A percentile compares a stretch with the other conserved stretches of the same genome.
Conservation (phyloP, 2,113 vertebrate species). For the Macrotus californicus region DNA sequence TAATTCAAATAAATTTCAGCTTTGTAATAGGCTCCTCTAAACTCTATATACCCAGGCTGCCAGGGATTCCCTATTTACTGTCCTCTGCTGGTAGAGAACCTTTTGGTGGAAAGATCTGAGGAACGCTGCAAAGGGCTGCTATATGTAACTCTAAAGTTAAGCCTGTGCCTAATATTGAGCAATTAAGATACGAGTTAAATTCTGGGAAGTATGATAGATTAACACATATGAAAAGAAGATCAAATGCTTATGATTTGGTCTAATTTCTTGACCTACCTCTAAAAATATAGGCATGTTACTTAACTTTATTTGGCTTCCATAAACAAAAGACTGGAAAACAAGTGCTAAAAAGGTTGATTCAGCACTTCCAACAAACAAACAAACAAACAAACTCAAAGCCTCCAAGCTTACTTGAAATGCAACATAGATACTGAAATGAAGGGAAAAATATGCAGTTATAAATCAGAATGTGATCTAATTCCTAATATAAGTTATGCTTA, state of each 20-base stretch:
- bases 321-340: slow-evolving; percentile 25
- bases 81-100: background rate
- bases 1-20: background rate
- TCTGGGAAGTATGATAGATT: background rate
- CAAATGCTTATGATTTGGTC: background rate
- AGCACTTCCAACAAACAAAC: background rate
- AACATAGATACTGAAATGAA: background rate
- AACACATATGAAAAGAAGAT: background rate
- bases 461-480: slow-evolving; percentile 27
- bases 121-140: background rate
- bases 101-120: background rate
- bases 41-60: background rate
- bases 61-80: background rate
- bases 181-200: slow-evolving; percentile 25
- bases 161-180: background rate
- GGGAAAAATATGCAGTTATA: slow-evolving; percentile 2
- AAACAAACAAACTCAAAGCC: background rate
- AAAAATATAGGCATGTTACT: background rate
- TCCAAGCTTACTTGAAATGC: background rate
- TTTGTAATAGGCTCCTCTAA: background rate
- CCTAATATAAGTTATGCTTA: background rate
- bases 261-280: background rate
- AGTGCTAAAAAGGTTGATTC: background rate
- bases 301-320: background rate
- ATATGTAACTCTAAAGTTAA: background rate